Evolutionary conservation across 2,797 vertebrate genomes (phyloP).

Genomic region (Clangula hyemalis): DNA sequence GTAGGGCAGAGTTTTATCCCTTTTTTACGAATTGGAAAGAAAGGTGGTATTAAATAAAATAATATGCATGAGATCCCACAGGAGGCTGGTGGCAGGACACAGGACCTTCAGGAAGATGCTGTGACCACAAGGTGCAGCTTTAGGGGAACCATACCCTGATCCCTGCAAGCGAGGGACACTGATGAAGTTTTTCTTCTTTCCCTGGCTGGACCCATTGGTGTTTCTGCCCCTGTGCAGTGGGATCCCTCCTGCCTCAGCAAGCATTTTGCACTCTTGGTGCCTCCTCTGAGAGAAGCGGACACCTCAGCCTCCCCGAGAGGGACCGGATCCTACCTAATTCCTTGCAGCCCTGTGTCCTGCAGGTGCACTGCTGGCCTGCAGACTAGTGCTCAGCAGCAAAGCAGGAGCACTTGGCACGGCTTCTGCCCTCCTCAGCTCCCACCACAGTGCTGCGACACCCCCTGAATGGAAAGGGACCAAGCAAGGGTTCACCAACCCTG

Average conservation of each 20-base stretch:
- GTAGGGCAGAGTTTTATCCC: not conserved
- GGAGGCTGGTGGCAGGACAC: not conserved
- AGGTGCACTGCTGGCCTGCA: not conserved
- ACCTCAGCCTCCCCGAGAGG: fast-evolving
- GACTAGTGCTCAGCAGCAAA: not conserved
- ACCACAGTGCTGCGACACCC: not conserved
- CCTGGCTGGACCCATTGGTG: not conserved
- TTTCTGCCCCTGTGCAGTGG: not conserved
- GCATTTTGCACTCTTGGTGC: fast-evolving
- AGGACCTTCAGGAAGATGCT: not conserved
- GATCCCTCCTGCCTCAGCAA: not conserved
- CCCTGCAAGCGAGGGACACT: not conserved
- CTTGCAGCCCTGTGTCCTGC: not conserved
- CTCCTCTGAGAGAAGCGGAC: fast-evolving
- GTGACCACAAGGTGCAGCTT: not conserved
- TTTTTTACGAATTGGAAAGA: not conserved
- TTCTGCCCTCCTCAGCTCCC: not conserved
- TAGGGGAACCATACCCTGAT: not conserved
- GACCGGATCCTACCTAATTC: too few species aligned
- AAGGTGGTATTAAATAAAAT: not conserved
- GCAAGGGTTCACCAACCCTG: not conserved
- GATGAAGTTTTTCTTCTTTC: not conserved
- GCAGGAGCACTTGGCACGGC: not conserved
- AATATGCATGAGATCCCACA: fast-evolving
- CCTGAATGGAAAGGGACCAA: not conserved